Evolutionary conservation across 2,113 vertebrate genomes (phyloP).

Genomic region (Gnathonemus echidnorhynchus): DNA sequence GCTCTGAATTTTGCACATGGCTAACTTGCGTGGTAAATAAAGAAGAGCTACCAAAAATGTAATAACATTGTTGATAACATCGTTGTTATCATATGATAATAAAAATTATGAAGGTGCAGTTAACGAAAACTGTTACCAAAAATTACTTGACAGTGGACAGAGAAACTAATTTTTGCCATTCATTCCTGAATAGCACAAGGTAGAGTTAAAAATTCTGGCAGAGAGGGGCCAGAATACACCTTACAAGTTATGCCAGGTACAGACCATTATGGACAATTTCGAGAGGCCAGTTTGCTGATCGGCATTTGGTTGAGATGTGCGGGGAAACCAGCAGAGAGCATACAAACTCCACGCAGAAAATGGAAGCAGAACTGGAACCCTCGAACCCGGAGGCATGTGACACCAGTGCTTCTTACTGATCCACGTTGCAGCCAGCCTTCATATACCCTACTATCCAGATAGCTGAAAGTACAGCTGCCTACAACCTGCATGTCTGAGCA

Average conservation of each 20-base stretch:
- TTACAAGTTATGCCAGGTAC: background rate
- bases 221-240: background rate
- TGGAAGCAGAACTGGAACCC: background rate
- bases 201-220: background rate
- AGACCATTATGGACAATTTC: background rate
- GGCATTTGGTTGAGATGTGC: background rate
- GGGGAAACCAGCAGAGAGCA: background rate
- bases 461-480: background rate
- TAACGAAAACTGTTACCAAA: background rate
- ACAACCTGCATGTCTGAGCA: background rate
- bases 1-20: background rate
- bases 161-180: background rate
- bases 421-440: background rate
- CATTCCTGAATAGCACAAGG: background rate
- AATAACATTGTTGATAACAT: background rate
- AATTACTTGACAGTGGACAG: background rate
- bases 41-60: background rate
- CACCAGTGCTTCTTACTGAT: background rate
- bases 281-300: background rate
- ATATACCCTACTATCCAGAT: background rate
- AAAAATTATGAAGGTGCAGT: background rate
- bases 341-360: background rate
- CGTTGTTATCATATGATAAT: background rate
- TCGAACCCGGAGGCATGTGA: background rate
- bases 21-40: background rate